Evolutionary conservation across 2,113 vertebrate genomes (phyloP).

Genomic region (Chiloscyllium plagiosum): DNA sequence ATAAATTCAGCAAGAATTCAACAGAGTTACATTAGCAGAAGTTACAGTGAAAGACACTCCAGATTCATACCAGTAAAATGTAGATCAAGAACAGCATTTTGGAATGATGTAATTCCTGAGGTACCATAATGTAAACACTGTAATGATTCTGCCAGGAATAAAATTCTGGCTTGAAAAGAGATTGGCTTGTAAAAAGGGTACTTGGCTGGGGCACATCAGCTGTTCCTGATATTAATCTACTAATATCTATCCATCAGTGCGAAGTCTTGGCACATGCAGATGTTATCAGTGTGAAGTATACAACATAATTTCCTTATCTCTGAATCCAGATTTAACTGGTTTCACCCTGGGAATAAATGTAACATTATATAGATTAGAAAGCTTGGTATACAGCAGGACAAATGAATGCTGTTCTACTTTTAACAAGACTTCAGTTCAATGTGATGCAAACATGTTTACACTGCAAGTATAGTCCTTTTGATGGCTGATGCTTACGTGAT

Average conservation of each 20-base stretch:
- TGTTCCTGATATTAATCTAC: not conserved
- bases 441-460: not conserved
- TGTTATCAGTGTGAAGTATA: constrained; percentile 9
- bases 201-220: constrained; percentile 4
- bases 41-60: not conserved
- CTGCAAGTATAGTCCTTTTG: not conserved
- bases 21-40: not conserved
- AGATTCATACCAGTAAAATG: not conserved
- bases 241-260: constrained; percentile 32
- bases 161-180: not conserved
- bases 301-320: constrained; percentile 22
- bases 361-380: constrained; percentile 10
- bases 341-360: constrained; percentile 5
- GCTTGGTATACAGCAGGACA: not conserved
- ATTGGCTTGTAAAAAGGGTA: not conserved
- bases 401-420: not conserved
- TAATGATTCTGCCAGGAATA: not conserved
- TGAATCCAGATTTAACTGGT: not conserved
- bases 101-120: not conserved
- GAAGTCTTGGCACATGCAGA: constrained; percentile 11
- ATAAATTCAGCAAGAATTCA: not conserved
- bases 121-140: not conserved
- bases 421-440: not conserved
- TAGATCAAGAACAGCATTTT: not conserved
- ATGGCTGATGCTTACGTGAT: not conserved